Evolutionary conservation across 2,113 vertebrate species (phyloP), one percentile per base, ranked within the genome.

Genomic region (Cercopithecus mona): DNA sequence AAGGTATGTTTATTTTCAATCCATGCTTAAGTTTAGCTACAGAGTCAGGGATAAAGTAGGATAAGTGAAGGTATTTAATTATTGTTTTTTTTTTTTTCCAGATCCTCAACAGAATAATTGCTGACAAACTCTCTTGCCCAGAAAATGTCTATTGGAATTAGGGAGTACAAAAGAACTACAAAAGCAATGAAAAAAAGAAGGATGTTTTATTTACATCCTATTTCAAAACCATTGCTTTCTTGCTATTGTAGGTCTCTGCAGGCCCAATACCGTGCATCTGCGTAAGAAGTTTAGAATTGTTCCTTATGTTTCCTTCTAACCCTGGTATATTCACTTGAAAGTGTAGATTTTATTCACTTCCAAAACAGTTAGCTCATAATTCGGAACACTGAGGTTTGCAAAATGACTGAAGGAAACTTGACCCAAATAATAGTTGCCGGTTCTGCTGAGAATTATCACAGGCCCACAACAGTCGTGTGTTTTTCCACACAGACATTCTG

Each of bases 51-150:
- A 96, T 97, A 92, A 98, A 97, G 40, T 68, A 87, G 90, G 79
- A 95, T 94, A 96, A 80, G 61, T 35, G 81, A 85, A 98, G 96
- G 55, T 91, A 98, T 97, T 98, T 98, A 96, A 97, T 96, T 93
- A 93, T 30, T 0, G 7, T 96, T 98, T 97, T 96, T 80, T 14
- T 48, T 50, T 50, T 97, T 27, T 97, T 94, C 64, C 90, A 97
- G n/a, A 93, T 86, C 68, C 90, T 96, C 97, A 97, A 52, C 45
- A 94, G 66, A 97, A 88, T 88, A 98, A 95, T 30, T 96, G 73
- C 75, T 97, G 79, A 55, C 89, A 94, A 97, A 93, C 61, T 96
- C 11, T 92, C 78, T 85, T 97, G 88, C 90, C 78, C 79, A 96
- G 97, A 97, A 97, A 97, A 93, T 16, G 76, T 87, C 90, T 45